Evolutionary conservation across 2,113 vertebrate genomes (phyloP).

Genomic region (Aegypius monachus): DNA sequence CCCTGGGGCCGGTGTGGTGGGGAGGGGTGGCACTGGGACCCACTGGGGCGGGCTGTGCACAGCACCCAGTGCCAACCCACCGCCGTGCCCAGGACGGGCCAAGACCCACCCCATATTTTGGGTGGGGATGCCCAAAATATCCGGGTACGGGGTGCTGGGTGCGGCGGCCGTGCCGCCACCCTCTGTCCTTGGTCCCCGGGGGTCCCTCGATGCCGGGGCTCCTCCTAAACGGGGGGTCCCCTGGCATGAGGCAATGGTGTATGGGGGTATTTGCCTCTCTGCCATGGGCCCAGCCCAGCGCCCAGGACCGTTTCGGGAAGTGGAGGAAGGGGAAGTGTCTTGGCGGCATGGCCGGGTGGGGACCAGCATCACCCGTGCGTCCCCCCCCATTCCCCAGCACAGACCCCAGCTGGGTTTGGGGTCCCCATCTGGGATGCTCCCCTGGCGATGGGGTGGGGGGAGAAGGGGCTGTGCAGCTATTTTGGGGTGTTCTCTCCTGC

Average conservation of each 20-base stretch:
- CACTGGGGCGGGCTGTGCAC: rapidly evolving
- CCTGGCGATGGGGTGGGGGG: rapidly evolving
- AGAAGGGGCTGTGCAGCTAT: not conserved
- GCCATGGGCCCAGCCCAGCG: not conserved
- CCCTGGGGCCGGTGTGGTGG: not conserved
- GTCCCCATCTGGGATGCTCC: not conserved
- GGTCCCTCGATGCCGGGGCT: not conserved
- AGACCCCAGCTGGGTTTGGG: not conserved
- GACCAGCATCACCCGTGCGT: not conserved
- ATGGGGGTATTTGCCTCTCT: not conserved
- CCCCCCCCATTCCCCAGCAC: rapidly evolving
- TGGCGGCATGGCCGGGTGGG: not conserved
- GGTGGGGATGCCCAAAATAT: not conserved
- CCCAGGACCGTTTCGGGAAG: not conserved
- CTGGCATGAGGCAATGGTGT: rapidly evolving
- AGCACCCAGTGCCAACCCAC: not conserved
- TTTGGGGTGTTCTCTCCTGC: not conserved
- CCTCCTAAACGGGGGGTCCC: not conserved
- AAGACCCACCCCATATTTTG: not conserved
- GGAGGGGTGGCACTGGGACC: not conserved
- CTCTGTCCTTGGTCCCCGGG: not conserved
- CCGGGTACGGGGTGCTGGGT: rapidly evolving
- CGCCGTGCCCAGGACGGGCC: rapidly evolving
- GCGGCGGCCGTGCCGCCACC: not conserved
- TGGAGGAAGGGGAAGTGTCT: not conserved